These are phyloP conservation scores for Urocyon cinereoargenteus DNA, from an alignment of 2,797 vertebrate genomes.

Conservation along the genomic window DNA sequence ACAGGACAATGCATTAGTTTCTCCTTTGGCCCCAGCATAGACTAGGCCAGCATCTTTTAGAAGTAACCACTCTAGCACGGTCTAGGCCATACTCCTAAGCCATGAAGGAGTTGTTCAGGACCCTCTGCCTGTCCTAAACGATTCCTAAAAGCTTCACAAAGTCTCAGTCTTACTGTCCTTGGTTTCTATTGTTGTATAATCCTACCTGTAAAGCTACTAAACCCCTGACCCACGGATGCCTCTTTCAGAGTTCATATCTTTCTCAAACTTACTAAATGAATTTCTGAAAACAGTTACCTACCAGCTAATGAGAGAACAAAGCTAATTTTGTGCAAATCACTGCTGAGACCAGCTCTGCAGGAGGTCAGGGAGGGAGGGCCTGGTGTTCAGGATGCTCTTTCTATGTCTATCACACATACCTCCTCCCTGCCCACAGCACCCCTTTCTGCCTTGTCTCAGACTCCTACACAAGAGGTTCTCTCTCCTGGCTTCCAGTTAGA, in stretches of 20 bases:
- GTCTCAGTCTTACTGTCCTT: neutral
- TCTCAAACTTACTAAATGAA: conserved; percentile 10
- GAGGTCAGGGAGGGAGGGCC: neutral
- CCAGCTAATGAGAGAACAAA: neutral
- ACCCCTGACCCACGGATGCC: neutral
- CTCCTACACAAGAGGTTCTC: neutral
- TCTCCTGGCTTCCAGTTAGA: neutral
- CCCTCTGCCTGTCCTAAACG: neutral
- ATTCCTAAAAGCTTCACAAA: neutral
- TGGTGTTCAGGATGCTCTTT: neutral
- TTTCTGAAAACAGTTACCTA: conserved; percentile 61
- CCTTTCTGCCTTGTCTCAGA: neutral
- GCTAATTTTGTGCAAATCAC: neutral
- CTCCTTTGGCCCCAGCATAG: conserved; percentile 5
- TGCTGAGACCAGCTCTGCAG: neutral
- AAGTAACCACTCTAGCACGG: neutral
- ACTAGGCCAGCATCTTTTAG: neutral
- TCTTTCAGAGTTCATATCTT: conserved; percentile 54
- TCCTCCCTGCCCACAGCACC: neutral
- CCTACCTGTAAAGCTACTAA: neutral
- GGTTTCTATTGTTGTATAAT: neutral
- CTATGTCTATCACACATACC: neutral
- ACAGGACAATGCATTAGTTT: neutral
- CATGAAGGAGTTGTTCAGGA: neutral
- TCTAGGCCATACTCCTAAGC: neutral